phyloP scores from a whole-genome alignment of 2,888 invertebrate genomes.

The Aphidoletes aphidimyza region DNA sequence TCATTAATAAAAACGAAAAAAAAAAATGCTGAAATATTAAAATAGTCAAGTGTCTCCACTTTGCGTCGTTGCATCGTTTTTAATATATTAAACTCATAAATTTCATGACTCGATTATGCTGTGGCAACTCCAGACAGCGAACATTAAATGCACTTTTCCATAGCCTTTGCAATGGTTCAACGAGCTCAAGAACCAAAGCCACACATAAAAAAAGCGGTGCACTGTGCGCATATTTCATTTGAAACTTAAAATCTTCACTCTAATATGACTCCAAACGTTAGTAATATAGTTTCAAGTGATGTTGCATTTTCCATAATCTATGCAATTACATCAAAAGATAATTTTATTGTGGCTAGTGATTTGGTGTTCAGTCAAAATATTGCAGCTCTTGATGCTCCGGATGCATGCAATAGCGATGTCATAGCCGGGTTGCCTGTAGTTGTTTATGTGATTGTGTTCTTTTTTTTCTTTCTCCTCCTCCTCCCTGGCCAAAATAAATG shows the following conservation, averaged over 20 bases:
- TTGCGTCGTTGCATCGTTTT: conserved; percentile 5
- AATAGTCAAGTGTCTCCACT: conserved; percentile 38
- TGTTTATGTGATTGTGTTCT: too few relatives aligned
- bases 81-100: conserved; percentile 46
- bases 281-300: neutral
- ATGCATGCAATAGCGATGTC: too few relatives aligned
- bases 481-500: too few relatives aligned
- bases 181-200: too few relatives aligned
- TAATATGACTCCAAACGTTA: neutral
- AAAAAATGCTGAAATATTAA: neutral
- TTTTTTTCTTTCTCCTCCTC: too few relatives aligned
- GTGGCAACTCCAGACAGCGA: conserved; percentile 2
- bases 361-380: conserved; percentile 37
- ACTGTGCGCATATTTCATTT: neutral
- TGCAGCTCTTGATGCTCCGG: too few relatives aligned
- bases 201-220: too few relatives aligned
- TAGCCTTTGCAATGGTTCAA: too few relatives aligned
- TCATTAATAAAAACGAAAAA: neutral
- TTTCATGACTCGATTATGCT: conserved; percentile 19
- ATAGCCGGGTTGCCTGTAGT: too few relatives aligned
- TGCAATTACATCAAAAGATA: conserved; percentile 5
- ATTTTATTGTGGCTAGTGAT: conserved; percentile 42
- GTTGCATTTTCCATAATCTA: neutral
- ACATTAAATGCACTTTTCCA: conserved; percentile 18
- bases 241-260: neutral